Conservation (phyloP, 2,113 vertebrate species). For the Arenaria interpres region DNA sequence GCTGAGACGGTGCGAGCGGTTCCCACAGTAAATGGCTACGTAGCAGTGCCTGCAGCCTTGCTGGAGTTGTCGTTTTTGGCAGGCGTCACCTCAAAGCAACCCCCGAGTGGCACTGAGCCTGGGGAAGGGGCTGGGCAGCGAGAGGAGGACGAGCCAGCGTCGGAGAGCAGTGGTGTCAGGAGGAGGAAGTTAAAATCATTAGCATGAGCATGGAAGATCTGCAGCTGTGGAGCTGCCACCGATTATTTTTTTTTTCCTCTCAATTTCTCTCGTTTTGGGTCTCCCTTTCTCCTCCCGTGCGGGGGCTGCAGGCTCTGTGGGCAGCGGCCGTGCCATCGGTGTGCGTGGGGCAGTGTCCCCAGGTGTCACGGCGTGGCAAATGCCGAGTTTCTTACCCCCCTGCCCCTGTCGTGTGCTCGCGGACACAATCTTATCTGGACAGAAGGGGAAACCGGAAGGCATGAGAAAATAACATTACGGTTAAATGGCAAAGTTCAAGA, state of each 20-base stretch:
- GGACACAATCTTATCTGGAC: background rate
- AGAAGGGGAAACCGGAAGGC: background rate
- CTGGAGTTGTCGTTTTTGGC: background rate
- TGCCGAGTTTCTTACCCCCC: rapidly evolving
- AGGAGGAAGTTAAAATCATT: background rate
- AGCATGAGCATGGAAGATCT: background rate
- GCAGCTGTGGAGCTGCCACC: background rate
- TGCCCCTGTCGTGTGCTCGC: background rate
- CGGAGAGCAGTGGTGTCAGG: background rate
- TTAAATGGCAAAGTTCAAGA: background rate
- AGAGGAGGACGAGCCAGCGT: background rate
- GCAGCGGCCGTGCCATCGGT: background rate
- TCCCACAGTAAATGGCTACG: rapidly evolving
- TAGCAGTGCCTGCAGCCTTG: background rate
- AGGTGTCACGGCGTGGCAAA: no score
- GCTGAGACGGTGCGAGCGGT: background rate
- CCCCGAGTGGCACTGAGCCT: rapidly evolving
- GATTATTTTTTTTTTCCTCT: rapidly evolving
- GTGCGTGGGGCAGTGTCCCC: background rate
- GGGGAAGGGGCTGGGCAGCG: background rate
- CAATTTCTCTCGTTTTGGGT: rapidly evolving
- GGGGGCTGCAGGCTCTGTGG: rapidly evolving
- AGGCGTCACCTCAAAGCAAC: background rate
- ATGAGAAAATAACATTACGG: background rate
- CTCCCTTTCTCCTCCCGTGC: rapidly evolving